Conservation (phyloP, 64 coral and sea anemone genomes). For the Pocillopora verrucosa region DNA sequence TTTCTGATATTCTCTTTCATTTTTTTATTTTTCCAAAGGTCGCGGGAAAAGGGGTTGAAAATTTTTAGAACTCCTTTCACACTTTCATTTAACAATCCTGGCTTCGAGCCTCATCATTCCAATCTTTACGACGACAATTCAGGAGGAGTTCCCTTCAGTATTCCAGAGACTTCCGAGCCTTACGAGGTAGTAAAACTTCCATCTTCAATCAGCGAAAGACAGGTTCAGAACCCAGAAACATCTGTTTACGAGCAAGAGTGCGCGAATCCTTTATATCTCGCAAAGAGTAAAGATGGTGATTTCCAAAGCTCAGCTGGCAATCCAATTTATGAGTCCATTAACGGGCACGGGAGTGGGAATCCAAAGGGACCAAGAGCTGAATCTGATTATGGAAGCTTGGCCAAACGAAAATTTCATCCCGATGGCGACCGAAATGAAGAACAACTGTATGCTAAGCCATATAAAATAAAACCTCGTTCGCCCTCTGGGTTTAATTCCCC, state of each 20-base stretch:
- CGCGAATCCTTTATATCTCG: too few species aligned
- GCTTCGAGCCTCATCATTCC: neutral
- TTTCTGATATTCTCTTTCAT: neutral
- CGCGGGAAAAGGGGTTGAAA: neutral
- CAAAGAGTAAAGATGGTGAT: too few species aligned
- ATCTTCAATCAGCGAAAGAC: neutral
- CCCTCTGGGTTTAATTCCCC: neutral
- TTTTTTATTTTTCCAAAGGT: neutral
- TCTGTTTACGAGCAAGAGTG: neutral
- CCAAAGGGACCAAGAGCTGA: neutral
- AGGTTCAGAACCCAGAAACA: neutral
- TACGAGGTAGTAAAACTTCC: neutral
- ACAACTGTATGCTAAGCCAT: neutral
- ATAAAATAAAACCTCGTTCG: neutral
- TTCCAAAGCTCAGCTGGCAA: too few species aligned
- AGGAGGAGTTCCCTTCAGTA: neutral
- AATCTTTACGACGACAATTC: neutral
- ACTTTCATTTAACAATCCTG: neutral
- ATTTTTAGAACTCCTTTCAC: neutral
- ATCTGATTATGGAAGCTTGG: neutral
- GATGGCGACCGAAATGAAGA: neutral
- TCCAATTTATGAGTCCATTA: too few species aligned
- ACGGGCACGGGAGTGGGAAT: too few species aligned
- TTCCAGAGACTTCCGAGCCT: neutral
- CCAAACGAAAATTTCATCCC: neutral